Evolutionary conservation across 1,140 invertebrate genomes (phyloP), one percentile per base, ranked within the genome.

Genomic region (Chironomus tepperi): DNA sequence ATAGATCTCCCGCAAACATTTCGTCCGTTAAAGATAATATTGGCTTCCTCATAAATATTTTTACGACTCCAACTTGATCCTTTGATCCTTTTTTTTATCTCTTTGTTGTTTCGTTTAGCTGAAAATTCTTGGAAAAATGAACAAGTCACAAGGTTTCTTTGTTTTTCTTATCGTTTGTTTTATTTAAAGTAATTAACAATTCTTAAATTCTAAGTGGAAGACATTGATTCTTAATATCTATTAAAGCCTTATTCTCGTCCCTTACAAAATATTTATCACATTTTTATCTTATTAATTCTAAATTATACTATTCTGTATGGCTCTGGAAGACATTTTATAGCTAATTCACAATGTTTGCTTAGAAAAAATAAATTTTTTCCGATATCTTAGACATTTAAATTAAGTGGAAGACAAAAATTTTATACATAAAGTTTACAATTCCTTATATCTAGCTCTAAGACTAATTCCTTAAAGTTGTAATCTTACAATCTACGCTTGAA

Each of bases 401-500:
- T 34, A 34, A 34, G 5, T 70, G 65, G 65, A 70, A 70, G 65
- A 70, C 65, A 70, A 70, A 70, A 70, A 21, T 70, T 21, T 70
- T 19, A 70, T 19, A 57, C 47, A 57, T 15, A 16, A 57, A 57
- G n/a, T 57, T 57, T 57, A 57, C 47, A 34, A 57, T 57, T 57
- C 47, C 47, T 57, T 5, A 19, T 57, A 3, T 18, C 18, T 70
- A 70, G 1, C n/a, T 70, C 65, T 70, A 19, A 70, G 2, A 9
- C 19, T 70, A 18, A 19, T 19, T 70, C 65, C 76, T 85, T 84
- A 89, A 77, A 12, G n/a, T 12, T 57, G 5, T 57, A 57, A 57
- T 57, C n/a, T n/a, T n/a, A 57, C 47, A 57, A 15, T n/a, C n/a
- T 57, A 57, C 10, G 88, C 88, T 84, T 89, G 88, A 12, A 87